Evolutionary conservation across 1,140 invertebrate genomes (phyloP).

Genomic region (Magallana gigas): DNA sequence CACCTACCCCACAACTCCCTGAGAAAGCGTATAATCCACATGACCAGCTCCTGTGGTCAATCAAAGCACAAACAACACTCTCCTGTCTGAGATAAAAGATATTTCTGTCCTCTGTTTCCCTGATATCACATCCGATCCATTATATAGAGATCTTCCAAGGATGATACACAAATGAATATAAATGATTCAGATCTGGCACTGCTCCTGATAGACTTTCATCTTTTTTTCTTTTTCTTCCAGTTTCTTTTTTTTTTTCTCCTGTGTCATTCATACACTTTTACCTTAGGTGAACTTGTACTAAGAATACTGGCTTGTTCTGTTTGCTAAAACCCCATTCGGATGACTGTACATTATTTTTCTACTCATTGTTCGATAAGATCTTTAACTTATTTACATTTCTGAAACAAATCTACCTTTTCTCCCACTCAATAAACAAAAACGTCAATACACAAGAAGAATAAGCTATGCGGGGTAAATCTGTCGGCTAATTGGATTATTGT

Average conservation of each 20-base stretch:
- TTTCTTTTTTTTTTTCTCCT: not conserved
- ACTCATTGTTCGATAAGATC: conserved; percentile 13
- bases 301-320: not conserved
- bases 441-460: conserved; percentile 1
- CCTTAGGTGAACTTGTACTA: not conserved
- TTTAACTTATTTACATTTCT: conserved; percentile 18
- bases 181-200: conserved; percentile 20
- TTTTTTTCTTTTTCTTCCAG: not conserved
- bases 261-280: not conserved
- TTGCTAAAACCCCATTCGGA: not conserved
- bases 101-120: conserved; percentile 9
- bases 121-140: conserved; percentile 6
- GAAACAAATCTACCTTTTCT: conserved; percentile 18
- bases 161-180: conserved; percentile 23
- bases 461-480: not conserved
- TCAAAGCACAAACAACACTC: not conserved
- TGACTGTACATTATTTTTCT: conserved; percentile 11
- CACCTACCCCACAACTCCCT: conserved; percentile 20
- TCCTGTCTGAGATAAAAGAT: not conserved
- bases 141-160: not conserved
- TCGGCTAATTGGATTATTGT: conserved; percentile 12
- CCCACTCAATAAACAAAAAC: conserved; percentile 21
- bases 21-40: conserved; percentile 19
- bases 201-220: not conserved
- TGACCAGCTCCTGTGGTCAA: not conserved